Evolutionary conservation across 1,140 invertebrate genomes (phyloP), one percentile per base, ranked within the genome.

Genomic region (Acromyrmex echinatior): DNA sequence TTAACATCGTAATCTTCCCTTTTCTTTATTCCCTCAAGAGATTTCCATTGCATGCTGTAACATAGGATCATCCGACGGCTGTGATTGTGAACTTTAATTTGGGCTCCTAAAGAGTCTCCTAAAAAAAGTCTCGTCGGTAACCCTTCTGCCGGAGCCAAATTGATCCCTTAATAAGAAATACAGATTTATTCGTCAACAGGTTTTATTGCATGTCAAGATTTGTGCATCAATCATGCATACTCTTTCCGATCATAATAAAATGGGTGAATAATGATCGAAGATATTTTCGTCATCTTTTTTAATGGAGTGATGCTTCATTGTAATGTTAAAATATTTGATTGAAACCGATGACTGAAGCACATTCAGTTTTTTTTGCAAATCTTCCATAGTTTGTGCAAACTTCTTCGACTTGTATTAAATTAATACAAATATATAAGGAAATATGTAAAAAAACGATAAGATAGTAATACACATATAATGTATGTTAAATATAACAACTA

Each of bases 281-380:
- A 70, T 81, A 58, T 21, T 81, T 81, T 81, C 65, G 65, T 81
- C 78, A 81, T 81, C 78, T 4, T 39, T 81, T 81, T 81, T 81
- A 71, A 71, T 71, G 10, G n/a, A n/a, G 31, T 28, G 39, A 18
- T 49, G 51, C 16, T 9, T 21, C 16, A 71, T 56, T 81, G 39
- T 51, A 51, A 51, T 80, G 49, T 68, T 14, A 79, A 65, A n/a
- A 2, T 35, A 79, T 79, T 16, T 7, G 21, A 39, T 25, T 45
- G 39, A 45, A 45, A 28, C 16, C n/a, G 21, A 28, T 25, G 60
- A 9, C 16, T 63, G 16, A 9, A 18, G 14, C 5, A 60, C 4
- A 39, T 73, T 45, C 1, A 28, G n/a, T 78, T 45, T 0, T 49
- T 28, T 62, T 65, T 10, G 16, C 25, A 78, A 45, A 62, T 62